Percentiles rank a stretch among this genome's conserved stretches.
These are phyloP conservation scores for Drosophila multiciliata DNA, from an alignment of 2,888 invertebrate species.

Conservation along the genomic window DNA sequence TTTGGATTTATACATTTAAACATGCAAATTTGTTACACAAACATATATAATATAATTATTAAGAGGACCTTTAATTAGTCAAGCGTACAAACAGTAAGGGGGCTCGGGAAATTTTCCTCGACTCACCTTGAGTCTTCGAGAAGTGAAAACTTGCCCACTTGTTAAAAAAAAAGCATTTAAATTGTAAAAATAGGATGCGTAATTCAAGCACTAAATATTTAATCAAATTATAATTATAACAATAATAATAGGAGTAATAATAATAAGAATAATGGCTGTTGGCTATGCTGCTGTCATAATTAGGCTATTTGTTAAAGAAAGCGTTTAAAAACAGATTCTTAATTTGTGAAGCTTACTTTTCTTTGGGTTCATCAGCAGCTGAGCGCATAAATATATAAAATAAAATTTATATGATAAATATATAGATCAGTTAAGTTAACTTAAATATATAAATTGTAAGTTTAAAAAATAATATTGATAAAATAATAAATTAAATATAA, in stretches of 20 bases:
- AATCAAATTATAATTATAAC: neutral
- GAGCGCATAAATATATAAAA: slow-evolving; percentile 71
- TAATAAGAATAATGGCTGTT: neutral
- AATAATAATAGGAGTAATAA: neutral
- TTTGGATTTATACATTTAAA: neutral
- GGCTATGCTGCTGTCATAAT: neutral
- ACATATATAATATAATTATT: neutral
- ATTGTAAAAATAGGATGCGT: slow-evolving; percentile 12
- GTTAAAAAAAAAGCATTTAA: slow-evolving; percentile 27
- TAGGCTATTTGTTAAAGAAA: neutral
- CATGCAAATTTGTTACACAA: neutral
- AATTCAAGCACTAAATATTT: neutral
- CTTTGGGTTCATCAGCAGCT: slow-evolving; percentile 98
- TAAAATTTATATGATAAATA: slow-evolving; percentile 4
- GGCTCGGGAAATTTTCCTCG: neutral
- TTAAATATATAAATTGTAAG: neutral
- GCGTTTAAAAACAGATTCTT: neutral
- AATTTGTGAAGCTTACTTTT: slow-evolving; percentile 90
- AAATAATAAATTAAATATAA: neutral
- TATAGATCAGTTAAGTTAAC: neutral
- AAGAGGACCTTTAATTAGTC: neutral
- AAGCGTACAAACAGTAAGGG: neutral
- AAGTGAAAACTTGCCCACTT: slow-evolving; percentile 60
- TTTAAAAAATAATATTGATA: neutral
- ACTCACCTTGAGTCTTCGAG: slow-evolving; percentile 65